Evolutionary conservation across 2,888 invertebrate species (phyloP), one percentile per base, ranked within the genome.

Genomic region (Furcula furcula): DNA sequence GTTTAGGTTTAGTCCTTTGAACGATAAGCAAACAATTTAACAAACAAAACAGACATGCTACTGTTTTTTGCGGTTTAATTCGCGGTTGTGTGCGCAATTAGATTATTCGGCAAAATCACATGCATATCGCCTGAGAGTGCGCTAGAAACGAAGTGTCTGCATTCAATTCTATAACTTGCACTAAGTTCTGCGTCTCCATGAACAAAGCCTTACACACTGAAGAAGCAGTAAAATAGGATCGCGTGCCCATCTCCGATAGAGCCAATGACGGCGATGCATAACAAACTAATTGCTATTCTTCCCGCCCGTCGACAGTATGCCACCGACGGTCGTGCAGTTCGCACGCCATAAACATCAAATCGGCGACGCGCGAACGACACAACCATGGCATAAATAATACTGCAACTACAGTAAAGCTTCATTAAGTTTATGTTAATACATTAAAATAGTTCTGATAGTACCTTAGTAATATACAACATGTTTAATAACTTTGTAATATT

Each of bases 221-320:
- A 37, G 30, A 22, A 38, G 52, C 32, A 52, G 36, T 33, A 6
- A 16, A 42, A 53, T 49, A 47, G 38, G 31, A 49, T 46, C 53
- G 56, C 53, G 40, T 46, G 53, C 59, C 57, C 59, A 55, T 52
- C 55, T 49, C 27, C 32, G 34, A 40, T 42, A 39, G 36, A 37
- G 11, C 29, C 31, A 35, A 38, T 38, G 36, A 23, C 21, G 51
- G 55, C 59, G 35, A 65, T 65, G 56, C 37, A 64, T 73, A 65
- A 61, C 36, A 40, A 6, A 40, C 56, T 66, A 70, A 73, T 72
- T 64, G 63, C n/a, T n/a, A n/a, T n/a, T n/a, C 60, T 59, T 56
- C 50, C 49, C 53, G 55, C 55, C 58, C n/a, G 11, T 5, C 23
- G 56, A 64, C 65, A 68, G 55, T 66, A 47, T 47, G 67, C 68